These are phyloP conservation scores for Istiophorus platypterus DNA, from an alignment of 2,113 vertebrate species.

Conservation along the genomic window DNA sequence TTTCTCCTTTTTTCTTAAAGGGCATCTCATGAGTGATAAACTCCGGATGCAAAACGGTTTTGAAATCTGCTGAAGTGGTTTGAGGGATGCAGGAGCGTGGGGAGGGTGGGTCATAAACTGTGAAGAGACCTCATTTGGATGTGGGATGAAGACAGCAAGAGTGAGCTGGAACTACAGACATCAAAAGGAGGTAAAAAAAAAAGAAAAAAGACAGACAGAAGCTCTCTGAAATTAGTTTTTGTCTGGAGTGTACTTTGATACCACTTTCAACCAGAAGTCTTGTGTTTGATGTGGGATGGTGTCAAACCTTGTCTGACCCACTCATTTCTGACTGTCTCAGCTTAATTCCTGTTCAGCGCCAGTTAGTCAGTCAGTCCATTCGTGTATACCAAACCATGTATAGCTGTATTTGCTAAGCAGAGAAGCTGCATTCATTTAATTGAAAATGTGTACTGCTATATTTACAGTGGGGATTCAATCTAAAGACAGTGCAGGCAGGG, in stretches of 20 bases:
- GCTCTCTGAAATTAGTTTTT: constrained; percentile 11
- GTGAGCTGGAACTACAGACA: constrained; percentile 40
- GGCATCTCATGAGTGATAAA: constrained; percentile 74
- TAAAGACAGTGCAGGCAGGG: neutral
- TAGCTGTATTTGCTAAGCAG: neutral
- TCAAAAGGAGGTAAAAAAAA: constrained; percentile 38
- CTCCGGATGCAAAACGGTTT: constrained; percentile 66
- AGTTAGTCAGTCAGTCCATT: neutral
- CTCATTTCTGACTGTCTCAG: neutral
- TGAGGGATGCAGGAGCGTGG: constrained; percentile 53
- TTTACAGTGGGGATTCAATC: neutral
- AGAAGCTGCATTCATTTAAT: neutral
- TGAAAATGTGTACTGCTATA: neutral
- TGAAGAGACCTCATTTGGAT: constrained; percentile 52
- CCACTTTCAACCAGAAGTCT: neutral
- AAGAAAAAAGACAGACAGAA: constrained; percentile 14
- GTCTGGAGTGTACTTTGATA: constrained; percentile 30
- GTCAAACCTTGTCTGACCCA: constrained; percentile 7
- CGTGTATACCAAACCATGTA: neutral
- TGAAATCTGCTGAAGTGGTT: constrained; percentile 68
- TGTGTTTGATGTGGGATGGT: constrained; percentile 19
- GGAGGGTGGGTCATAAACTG: constrained; percentile 62
- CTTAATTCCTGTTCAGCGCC: constrained; percentile 16
- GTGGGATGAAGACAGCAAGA: constrained; percentile 31
- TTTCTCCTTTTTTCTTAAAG: constrained; percentile 67